Conservation (phyloP, 2,113 vertebrate genomes). For the Acrocephalus kingi region DNA sequence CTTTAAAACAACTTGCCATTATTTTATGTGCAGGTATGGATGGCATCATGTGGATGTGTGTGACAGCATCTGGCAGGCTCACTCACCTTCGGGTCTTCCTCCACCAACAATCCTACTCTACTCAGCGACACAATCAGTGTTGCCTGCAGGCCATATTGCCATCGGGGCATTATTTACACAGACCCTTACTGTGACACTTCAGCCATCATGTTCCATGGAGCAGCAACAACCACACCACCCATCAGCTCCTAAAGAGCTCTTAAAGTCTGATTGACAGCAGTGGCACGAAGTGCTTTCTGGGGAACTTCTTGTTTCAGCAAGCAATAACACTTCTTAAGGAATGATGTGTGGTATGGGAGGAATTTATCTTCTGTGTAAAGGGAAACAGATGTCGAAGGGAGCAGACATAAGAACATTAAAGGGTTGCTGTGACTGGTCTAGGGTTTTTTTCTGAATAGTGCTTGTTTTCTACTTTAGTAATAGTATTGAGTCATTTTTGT, state of each 20-base stretch:
- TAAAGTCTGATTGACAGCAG: background rate
- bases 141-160: background rate
- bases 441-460: background rate
- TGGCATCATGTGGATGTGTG: background rate
- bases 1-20: background rate
- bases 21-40: background rate
- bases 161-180: background rate
- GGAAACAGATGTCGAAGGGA: conserved; percentile 36
- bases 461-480: background rate
- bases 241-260: background rate
- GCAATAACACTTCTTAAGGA: conserved; percentile 12
- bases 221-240: background rate
- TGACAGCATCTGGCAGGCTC: background rate
- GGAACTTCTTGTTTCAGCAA: background rate
- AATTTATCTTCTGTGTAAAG: conserved; percentile 47
- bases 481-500: background rate
- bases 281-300: background rate
- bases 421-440: background rate
- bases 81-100: background rate
- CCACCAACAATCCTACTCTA: background rate
- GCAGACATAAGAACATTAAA: background rate
- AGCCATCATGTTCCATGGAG: background rate
- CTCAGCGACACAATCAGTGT: background rate
- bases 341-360: conserved; percentile 35
- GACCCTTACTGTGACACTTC: background rate